Base-by-base conservation (phyloP, 2,888 invertebrate genomes). In the Odontothrips loti region DNA sequence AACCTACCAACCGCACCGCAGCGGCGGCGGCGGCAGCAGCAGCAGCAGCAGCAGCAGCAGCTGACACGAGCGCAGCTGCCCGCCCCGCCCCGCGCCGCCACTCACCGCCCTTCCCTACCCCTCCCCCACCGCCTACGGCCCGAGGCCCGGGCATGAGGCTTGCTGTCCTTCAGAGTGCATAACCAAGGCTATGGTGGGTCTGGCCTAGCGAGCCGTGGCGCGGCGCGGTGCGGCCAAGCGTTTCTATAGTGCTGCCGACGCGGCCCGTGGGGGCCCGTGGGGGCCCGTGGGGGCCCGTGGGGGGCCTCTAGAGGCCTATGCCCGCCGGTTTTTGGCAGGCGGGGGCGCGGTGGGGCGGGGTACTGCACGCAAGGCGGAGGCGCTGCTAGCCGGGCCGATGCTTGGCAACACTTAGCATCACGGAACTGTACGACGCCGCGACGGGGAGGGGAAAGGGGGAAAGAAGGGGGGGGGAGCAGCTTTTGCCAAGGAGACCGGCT, bases 131-230 rank as follows among this genome's bases (percentile, higher is more conserved):
- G 23, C 68, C 23, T 27, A 23, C 68, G 12, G 68, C 68, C 68
- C 58, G 15, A 6, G 20, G 17, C 58, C 58, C 58, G 15, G 58
- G 20, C 15, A 17, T 15, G 58, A n/a, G n/a, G n/a, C n/a, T n/a
- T n/a, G 68, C 68, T 75, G 68, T 75, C 68, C 68, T 75, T 75
- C 68, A 75, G 68, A 75, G 68, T 75, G 68, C 68, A 75, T 75
- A 75, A 75, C 68, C 68, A 75, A 75, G 68, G 68, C 68, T 75
- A 75, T 75, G 68, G 68, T 75, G 68, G 68, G 68, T 12, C 68
- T 75, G 68, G 68, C 68, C 68, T 27, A 27, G 68, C 68, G 68
- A 23, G 58, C 58, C 58, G 58, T 58, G 58, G 58, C 1, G 68
- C 27, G 68, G 27, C 8, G 23, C 68, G 68, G 12, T 4, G 27